phyloP scores from a whole-genome alignment of 2,113 vertebrate species.

The Dunckerocampus dactyliophorus region DNA sequence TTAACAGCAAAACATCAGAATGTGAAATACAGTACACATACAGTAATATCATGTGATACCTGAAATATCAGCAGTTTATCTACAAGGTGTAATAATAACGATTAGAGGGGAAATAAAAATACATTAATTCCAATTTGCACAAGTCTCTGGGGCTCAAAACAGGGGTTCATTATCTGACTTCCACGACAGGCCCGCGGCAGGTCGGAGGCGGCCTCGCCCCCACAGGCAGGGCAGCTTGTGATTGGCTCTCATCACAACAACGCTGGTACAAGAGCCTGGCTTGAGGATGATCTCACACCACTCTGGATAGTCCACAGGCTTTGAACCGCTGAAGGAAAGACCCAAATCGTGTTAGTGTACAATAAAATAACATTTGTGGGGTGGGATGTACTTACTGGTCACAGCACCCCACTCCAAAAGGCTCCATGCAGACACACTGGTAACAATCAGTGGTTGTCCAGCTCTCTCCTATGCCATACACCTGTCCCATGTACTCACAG shows the following conservation, averaged over 20 bases:
- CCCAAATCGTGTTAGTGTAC: neutral
- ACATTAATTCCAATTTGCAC: neutral
- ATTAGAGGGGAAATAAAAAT: no score
- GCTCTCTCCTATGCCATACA: constrained; percentile 68
- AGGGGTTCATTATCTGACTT: constrained; percentile 67
- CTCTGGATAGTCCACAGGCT: constrained; percentile 73
- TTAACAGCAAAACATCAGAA: no score
- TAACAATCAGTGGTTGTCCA: constrained; percentile 73
- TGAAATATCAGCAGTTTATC: no score
- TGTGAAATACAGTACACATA: no score
- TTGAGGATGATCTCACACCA: constrained; percentile 74
- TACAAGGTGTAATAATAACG: no score
- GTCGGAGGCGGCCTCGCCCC: constrained; percentile 55
- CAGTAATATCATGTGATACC: no score
- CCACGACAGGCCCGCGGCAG: constrained; percentile 52
- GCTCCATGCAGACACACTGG: constrained; percentile 77
- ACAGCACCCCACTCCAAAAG: constrained; percentile 77
- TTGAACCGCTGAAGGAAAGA: constrained; percentile 43
- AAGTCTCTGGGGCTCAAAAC: constrained; percentile 46
- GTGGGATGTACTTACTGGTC: constrained; percentile 65
- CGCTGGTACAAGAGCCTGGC: constrained; percentile 67
- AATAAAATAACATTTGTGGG: neutral
- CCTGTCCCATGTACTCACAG: constrained; percentile 68
- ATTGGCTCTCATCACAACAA: constrained; percentile 73
- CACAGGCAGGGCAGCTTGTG: constrained; percentile 71